Conservation (phyloP, 1,140 invertebrate genomes). For the Venturia canescens region DNA sequence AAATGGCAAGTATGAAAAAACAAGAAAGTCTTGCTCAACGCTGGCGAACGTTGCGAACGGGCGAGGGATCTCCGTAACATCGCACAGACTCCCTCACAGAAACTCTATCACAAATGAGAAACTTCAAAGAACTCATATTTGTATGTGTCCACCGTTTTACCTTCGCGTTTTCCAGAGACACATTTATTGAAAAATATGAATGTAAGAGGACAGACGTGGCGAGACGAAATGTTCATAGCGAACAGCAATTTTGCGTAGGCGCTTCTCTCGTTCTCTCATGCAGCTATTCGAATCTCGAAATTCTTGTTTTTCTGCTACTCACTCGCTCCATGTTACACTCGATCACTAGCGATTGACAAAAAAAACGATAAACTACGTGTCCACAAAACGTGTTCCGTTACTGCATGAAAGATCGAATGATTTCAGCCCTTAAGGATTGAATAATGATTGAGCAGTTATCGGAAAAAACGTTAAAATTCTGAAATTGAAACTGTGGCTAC, state of each 20-base stretch:
- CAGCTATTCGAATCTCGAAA: constrained; percentile 3
- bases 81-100: neutral
- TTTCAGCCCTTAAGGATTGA: neutral
- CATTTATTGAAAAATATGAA: constrained; percentile 7
- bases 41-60: too few relatives aligned
- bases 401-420: neutral
- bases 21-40: too few relatives aligned
- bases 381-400: neutral
- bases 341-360: neutral
- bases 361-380: constrained; percentile 1
- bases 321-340: neutral
- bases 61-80: too few relatives aligned
- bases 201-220: neutral
- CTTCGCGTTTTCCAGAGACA: neutral
- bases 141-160: too few relatives aligned
- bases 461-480: too few relatives aligned
- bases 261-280: neutral
- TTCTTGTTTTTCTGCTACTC: neutral
- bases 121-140: too few relatives aligned
- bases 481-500: neutral
- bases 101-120: neutral
- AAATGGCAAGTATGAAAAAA: too few relatives aligned
- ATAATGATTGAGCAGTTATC: neutral
- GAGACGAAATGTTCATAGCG: neutral
- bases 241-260: constrained; percentile 8